These are phyloP conservation scores for Pelosia muscerda DNA, from an alignment of 2,888 invertebrate genomes.

Conservation along the genomic window DNA sequence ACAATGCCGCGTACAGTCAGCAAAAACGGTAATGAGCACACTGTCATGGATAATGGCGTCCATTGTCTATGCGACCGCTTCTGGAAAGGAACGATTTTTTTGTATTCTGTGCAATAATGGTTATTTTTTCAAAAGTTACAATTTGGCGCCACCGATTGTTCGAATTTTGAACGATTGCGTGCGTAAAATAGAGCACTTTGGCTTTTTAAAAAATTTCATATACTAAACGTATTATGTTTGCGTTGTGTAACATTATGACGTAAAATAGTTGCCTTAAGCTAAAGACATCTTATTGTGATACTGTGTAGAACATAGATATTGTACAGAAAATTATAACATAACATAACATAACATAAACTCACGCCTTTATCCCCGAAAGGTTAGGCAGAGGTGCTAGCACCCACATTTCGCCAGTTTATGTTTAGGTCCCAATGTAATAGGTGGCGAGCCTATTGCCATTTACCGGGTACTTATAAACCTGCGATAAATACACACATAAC, in stretches of 20 bases:
- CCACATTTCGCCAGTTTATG: no score
- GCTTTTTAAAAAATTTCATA: background rate
- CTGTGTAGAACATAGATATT: no score
- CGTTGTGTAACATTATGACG: background rate
- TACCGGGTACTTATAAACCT: no score
- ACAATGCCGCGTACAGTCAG: constrained; percentile 69
- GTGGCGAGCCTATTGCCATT: no score
- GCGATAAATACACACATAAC: no score
- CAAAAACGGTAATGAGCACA: constrained; percentile 84
- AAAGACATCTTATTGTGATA: no score
- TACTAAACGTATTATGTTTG: background rate
- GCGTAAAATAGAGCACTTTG: constrained; percentile 2
- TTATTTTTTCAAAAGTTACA: constrained; percentile 46
- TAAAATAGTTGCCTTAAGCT: background rate
- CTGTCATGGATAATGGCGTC: constrained; percentile 77
- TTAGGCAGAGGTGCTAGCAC: no score
- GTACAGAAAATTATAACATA: no score
- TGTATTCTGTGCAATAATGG: constrained; percentile 53
- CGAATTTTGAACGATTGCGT: constrained; percentile 18
- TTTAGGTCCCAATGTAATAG: no score
- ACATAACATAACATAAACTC: no score
- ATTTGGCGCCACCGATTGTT: constrained; percentile 48
- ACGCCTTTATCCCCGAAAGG: no score
- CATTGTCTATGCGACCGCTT: constrained; percentile 79
- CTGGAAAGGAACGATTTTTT: constrained; percentile 59